These are phyloP conservation scores for Cheilosia soror DNA, from an alignment of 2,888 invertebrate species.

Conservation along the genomic window DNA sequence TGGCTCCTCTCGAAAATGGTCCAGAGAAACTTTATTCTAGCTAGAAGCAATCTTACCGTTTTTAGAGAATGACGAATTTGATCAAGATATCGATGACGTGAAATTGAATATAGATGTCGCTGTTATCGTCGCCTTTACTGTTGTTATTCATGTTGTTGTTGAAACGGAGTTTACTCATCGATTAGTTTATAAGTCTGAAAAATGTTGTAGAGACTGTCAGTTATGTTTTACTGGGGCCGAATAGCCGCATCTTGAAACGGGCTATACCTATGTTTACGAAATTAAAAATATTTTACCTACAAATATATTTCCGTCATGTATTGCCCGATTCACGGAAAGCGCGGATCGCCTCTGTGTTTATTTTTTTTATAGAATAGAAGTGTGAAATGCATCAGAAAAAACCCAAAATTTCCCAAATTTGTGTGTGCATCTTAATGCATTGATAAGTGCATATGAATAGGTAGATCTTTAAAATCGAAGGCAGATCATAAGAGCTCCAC, in stretches of 20 bases:
- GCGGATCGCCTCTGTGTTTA: too few relatives aligned
- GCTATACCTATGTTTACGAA: constrained; percentile 19
- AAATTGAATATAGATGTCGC: constrained; percentile 46
- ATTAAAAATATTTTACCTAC: neutral
- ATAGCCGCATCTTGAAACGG: constrained; percentile 13
- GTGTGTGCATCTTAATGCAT: too few relatives aligned
- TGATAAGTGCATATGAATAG: too few relatives aligned
- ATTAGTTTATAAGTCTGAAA: constrained; percentile 73
- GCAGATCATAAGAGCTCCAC: too few relatives aligned
- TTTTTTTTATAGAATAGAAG: too few relatives aligned
- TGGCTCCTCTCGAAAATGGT: constrained; percentile 85
- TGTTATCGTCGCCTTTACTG: constrained; percentile 49
- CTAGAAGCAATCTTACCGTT: constrained; percentile 77
- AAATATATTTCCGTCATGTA: too few relatives aligned
- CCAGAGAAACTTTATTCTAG: constrained; percentile 92
- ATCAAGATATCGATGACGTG: constrained; percentile 19
- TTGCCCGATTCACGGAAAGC: too few relatives aligned
- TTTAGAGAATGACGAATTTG: constrained; percentile 50
- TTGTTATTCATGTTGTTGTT: constrained; percentile 72
- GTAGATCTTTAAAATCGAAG: too few relatives aligned
- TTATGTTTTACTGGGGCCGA: constrained; percentile 39
- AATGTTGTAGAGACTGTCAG: constrained; percentile 70
- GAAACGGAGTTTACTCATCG: constrained; percentile 73
- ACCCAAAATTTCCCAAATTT: too few relatives aligned
- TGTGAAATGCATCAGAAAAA: too few relatives aligned